A percentile compares a stretch with the other conserved stretches of the same genome.
These are phyloP conservation scores for Onychostoma macrolepis DNA, from an alignment of 2,113 vertebrate genomes.

Conservation along the genomic window DNA sequence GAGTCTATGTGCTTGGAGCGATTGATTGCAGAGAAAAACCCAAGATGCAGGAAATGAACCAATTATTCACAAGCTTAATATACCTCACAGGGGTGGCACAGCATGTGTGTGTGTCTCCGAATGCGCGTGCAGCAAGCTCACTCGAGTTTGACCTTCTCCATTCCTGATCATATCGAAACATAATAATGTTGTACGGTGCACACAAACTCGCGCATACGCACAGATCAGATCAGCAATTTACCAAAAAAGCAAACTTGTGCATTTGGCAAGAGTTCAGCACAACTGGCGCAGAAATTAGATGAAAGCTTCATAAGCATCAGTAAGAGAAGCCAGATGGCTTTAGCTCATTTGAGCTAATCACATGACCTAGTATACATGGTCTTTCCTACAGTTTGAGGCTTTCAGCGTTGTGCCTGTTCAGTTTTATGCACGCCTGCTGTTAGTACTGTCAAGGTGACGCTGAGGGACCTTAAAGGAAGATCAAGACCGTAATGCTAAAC, in stretches of 20 bases:
- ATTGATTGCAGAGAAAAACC: slow-evolving; percentile 49
- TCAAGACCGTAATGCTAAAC: background rate
- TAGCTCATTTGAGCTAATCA: slow-evolving; percentile 23
- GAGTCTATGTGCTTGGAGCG: slow-evolving; percentile 16
- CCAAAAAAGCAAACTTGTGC: background rate
- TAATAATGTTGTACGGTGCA: slow-evolving; percentile 15
- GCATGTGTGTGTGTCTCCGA: slow-evolving; percentile 15
- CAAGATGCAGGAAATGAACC: slow-evolving; percentile 52
- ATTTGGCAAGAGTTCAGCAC: slow-evolving; percentile 14
- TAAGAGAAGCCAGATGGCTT: slow-evolving; percentile 35
- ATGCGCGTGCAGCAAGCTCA: background rate
- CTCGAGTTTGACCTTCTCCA: slow-evolving; percentile 28
- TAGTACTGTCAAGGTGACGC: background rate
- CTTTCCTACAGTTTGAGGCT: background rate
- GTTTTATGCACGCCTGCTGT: background rate
- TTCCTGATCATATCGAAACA: background rate
- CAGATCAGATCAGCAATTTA: slow-evolving; percentile 18
- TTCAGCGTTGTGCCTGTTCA: background rate
- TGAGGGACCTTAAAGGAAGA: background rate
- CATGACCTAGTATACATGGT: background rate
- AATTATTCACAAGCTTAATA: slow-evolving; percentile 54
- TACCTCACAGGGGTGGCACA: slow-evolving; percentile 27
- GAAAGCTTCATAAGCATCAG: slow-evolving; percentile 18
- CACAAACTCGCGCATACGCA: slow-evolving; percentile 11
- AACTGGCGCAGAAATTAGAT: slow-evolving; percentile 4